These are phyloP conservation scores for Pseudobourletiella spinata DNA, from an alignment of 1,140 invertebrate genomes.

Conservation along the genomic window DNA sequence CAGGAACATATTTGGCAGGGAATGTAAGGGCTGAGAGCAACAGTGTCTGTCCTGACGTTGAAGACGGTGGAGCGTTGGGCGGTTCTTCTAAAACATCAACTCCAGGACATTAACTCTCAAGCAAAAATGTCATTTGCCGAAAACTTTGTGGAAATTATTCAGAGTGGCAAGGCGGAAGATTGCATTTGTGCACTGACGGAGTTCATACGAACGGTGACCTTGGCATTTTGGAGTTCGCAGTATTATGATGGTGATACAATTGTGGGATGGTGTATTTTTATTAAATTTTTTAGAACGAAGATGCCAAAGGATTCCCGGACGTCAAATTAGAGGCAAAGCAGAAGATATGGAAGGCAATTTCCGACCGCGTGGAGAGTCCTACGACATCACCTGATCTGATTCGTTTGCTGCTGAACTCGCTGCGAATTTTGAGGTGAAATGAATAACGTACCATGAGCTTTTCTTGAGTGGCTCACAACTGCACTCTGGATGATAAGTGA, in stretches of 20 bases:
- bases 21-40: no score
- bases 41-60: no score
- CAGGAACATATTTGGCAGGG: no score
- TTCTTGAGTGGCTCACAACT: not conserved
- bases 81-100: no score
- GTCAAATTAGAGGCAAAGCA: conserved; percentile 6
- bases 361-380: conserved; percentile 8
- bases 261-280: not conserved
- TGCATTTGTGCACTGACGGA: not conserved
- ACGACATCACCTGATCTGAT: conserved; percentile 2
- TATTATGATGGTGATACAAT: not conserved
- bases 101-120: no score
- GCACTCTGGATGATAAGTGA: not conserved
- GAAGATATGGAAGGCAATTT: conserved; percentile 14
- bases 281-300: conserved; percentile 6
- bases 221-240: no score
- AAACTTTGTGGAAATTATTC: no score
- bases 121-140: no score
- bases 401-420: conserved; percentile 3
- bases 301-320: conserved; percentile 12
- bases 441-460: not conserved
- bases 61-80: no score
- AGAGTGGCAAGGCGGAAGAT: no score
- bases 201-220: not conserved
- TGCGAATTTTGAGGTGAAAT: conserved; percentile 17